A percentile compares a stretch with the other conserved stretches of the same genome.
phyloP scores from a whole-genome alignment of 2,888 invertebrate species.

The Phorcus lineatus region DNA sequence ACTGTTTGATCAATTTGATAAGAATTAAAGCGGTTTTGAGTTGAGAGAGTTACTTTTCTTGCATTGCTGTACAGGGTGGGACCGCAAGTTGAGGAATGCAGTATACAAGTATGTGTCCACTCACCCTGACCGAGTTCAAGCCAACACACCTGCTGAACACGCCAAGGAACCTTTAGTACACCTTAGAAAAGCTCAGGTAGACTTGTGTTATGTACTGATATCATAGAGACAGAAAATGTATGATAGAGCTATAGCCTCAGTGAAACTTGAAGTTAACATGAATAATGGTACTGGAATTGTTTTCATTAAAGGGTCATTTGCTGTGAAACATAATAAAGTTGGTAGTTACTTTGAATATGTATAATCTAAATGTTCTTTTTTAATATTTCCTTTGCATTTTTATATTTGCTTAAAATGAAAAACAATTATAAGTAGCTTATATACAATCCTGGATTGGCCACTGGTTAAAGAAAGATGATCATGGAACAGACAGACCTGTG shows the following conservation, averaged over 20 bases:
- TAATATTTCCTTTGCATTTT: too few species aligned
- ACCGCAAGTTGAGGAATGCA: slow-evolving; percentile 68
- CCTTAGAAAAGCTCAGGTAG: slow-evolving; percentile 86
- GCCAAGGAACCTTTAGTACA: slow-evolving; percentile 83
- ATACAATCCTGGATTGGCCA: too few species aligned
- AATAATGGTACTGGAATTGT: too few species aligned
- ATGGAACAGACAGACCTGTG: too few species aligned
- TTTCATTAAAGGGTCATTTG: too few species aligned
- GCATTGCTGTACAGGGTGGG: slow-evolving; percentile 59
- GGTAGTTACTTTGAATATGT: too few species aligned
- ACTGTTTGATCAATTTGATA: too few species aligned
- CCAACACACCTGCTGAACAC: slow-evolving; percentile 82
- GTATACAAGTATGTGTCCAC: slow-evolving; percentile 68
- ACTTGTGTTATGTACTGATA: not conserved
- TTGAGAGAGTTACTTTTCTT: not conserved
- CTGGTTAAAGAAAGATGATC: too few species aligned
- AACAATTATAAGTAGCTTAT: too few species aligned
- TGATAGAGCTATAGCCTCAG: not conserved
- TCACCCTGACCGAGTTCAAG: slow-evolving; percentile 49
- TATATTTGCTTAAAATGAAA: too few species aligned
- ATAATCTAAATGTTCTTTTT: too few species aligned
- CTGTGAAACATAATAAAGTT: too few species aligned
- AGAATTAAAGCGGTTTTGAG: not conserved
- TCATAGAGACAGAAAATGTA: not conserved
- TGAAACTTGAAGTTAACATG: not conserved